Evolutionary conservation across 2,113 vertebrate species (phyloP), one percentile per base, ranked within the genome.

Genomic region (Urocitellus parryii): DNA sequence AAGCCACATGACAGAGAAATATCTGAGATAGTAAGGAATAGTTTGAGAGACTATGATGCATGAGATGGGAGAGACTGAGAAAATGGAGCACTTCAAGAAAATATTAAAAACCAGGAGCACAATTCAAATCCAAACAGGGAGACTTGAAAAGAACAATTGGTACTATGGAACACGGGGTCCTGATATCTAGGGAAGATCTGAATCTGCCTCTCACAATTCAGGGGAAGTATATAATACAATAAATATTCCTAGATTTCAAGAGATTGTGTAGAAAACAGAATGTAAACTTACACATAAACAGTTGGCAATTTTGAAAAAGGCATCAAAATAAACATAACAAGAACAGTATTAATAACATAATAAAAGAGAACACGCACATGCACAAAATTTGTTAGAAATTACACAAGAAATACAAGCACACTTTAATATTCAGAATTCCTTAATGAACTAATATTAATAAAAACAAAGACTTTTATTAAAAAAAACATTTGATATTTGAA

Each of bases 61-160:
- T n/a, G 37, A 86, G 14, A 61, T 8, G 8, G 8, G 17, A 80
- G 24, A 39, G 20, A 56, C 10, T 51, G 16, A 83, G 48, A 68
- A 88, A 92, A 80, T 5, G 7, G 8, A 67, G 0, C 61, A 67
- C 63, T 92, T 25, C 67, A 88, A 74, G 61, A 90, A 73, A 92
- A 67, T 90, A 67, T 67, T 53, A 87, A 97, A 92, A 68, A 63
- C 13, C 3, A 89, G 53, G 78, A 67, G 32, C 32, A 73, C 5
- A 16, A 88, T 92, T 90, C 34, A 80, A 86, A 89, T 85, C 16
- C 10, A 42, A 39, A 67, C 56, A 34, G 68, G 20, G n/a, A 42
- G 8, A 68, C 61, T 94, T 67, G 51, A 86, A 88, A 70, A 65
- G 61, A 94, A 95, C 95, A 88, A 0, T 70, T 63, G 45, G 17